Evolutionary conservation across 2,113 vertebrate species (phyloP), one percentile per base, ranked within the genome.

Genomic region (Syngnathus floridae): DNA sequence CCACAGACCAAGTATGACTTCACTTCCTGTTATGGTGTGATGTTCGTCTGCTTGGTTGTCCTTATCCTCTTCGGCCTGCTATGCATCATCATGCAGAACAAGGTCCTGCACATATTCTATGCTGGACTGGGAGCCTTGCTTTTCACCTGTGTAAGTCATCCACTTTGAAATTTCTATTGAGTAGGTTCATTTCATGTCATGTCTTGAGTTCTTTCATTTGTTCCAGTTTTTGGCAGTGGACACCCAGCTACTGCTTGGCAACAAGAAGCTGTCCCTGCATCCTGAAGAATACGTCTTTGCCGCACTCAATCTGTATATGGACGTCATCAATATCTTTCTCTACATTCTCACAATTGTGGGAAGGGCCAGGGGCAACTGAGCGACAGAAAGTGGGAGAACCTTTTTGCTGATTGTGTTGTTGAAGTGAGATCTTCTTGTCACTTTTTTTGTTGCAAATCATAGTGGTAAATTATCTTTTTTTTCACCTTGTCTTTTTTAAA

Each of bases 1-100:
- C 70, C 58, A 0, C 89, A 98, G 95, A 97, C 93, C 54, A 95
- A 95, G 83, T 97, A 96, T 1, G 95, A 97, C 88, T 97, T 97
- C 89, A 97, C 95, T 1, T 97, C 94, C 0, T 97, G 95, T 82
- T 86, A 91, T 8, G 95, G 95, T 0, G 94, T 96, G 60, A 93
- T 98, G 8, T 90, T 97, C 35, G 91, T 98, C 60, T 93, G 93
- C 74, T 78, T 93, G 14, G 91, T 96, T 16, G 94, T 98, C 73
- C 92, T 98, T 62, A 3, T 97, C 5, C 0, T 96, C 82, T 94
- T 96, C 19, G 84, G 93, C 79, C 57, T 97, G 61, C 94, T 98
- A 48, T 97, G 95, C 90, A 94, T 98, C 83, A 90, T 97, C 81
- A 92, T 98, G 82, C 94, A 90, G n/a, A 83, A 92, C 90, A 91